Evolutionary conservation across 1,140 invertebrate species (phyloP), one percentile per base, ranked within the genome.

Genomic region (Sminthurides bifidus): DNA sequence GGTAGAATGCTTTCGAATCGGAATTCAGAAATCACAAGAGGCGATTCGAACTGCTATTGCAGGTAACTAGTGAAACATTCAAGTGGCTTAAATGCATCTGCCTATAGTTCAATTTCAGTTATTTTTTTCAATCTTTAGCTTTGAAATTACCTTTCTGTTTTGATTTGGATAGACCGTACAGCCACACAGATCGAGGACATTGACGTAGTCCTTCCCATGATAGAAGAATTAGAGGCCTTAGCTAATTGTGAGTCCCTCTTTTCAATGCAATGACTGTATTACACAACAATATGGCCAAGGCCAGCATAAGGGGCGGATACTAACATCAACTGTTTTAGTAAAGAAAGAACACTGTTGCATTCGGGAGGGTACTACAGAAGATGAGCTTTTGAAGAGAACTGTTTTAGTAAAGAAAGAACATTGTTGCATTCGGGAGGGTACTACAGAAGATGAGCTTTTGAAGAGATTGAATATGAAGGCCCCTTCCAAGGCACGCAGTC

Each of bases 41-140:
- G 73, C 74, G 3, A 76, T 76, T 52, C 68, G 72, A 33, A 73
- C 74, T 62, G 70, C 71, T 53, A 71, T 76, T 62, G 74, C 73
- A 64, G 64, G 74, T 74, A 41, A 35, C 15, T 41, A 6, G 5
- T 41, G 38, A 8, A 15, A 35, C 10, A 35, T n/a, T n/a, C 33
- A n/a, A n/a, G n/a, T n/a, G n/a, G n/a, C n/a, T n/a, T n/a, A n/a
- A n/a, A n/a, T n/a, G n/a, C n/a, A n/a, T n/a, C n/a, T n/a, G n/a
- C n/a, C n/a, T n/a, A n/a, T n/a, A n/a, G n/a, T n/a, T n/a, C n/a
- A n/a, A n/a, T n/a, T n/a, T n/a, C n/a, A n/a, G n/a, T n/a, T n/a
- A n/a, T n/a, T n/a, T n/a, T n/a, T n/a, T n/a, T n/a, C n/a, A n/a
- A n/a, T n/a, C n/a, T n/a, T 21, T 44, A 12, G 21, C 21, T 44